phyloP scores from a whole-genome alignment of 1,140 invertebrate species.

The Druon quercuslanigerum region DNA sequence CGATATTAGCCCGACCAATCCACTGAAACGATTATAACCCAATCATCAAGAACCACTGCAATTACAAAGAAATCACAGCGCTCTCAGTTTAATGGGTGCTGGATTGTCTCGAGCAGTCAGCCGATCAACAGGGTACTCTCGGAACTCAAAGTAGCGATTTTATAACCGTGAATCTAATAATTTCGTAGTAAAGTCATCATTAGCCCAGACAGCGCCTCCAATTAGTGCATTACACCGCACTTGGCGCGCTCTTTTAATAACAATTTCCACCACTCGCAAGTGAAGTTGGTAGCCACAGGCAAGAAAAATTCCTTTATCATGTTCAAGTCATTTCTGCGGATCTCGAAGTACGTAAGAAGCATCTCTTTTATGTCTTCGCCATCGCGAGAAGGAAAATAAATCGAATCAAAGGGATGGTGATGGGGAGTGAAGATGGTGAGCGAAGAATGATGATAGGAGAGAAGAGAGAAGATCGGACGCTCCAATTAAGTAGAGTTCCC shows the following conservation, averaged over 20 bases:
- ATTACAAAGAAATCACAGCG: not conserved
- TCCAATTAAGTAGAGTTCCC: slow-evolving; percentile 52
- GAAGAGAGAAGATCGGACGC: slow-evolving; percentile 43
- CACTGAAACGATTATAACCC: not conserved
- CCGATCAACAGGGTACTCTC: not conserved
- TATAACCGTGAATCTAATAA: slow-evolving; percentile 5
- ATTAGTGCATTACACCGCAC: slow-evolving; percentile 7
- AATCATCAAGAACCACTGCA: not conserved
- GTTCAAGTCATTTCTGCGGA: slow-evolving; percentile 33
- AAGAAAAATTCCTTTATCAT: slow-evolving; percentile 52
- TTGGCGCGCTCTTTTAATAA: not conserved
- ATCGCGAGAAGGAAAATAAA: slow-evolving; percentile 31
- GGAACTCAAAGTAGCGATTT: slow-evolving; percentile 11
- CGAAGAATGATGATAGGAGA: slow-evolving; percentile 33
- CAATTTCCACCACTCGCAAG: not conserved
- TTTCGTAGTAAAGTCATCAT: slow-evolving; percentile 5
- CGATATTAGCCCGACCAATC: no score
- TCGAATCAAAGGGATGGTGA: not conserved
- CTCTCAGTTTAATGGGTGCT: not conserved
- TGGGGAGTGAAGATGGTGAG: not conserved
- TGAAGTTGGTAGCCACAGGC: slow-evolving; percentile 50
- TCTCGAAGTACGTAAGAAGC: not conserved
- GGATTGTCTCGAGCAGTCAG: not conserved
- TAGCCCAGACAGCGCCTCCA: not conserved
- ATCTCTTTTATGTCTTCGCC: not conserved